Base-by-base conservation (phyloP, 2,888 invertebrate species). In the Drosophila stalkeri region DNA sequence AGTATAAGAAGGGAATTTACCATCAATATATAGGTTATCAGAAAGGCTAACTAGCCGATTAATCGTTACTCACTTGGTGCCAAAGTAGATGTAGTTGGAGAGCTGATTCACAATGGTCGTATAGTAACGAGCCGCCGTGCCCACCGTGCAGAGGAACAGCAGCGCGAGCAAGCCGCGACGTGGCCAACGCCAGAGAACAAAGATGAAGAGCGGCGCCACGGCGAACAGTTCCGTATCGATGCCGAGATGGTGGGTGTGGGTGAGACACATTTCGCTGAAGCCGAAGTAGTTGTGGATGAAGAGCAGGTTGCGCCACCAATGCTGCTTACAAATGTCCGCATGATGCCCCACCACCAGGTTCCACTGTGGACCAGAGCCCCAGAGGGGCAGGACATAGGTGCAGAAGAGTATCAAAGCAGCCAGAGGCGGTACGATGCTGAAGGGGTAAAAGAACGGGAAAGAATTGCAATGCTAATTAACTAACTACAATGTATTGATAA, bases 241-340 rank as follows among this genome's bases (percentile, higher is more conserved):
- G 41, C 96, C 96, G 57, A 96, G 86, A 86, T 96, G 96, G 91
- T 96, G 96, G 0, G 96, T 96, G 78, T 96, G 96, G 0, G 96
- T 96, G 27, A 96, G 92, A 85, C 96, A 96, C 95, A 96, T 96
- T 82, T 96, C 94, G 84, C 95, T 94, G 83, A 96, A 96, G 46
- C 96, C 96, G 86, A 95, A 96, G 88, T 96, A 96, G 90, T 96
- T 96, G 86, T 96, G 96, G 63, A 96, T 95, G 79, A 96, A 96
- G 1, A 96, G 91, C 72, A 96, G 93, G 87, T 96, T 96, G 82
- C 95, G 94, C 96, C 96, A 96, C 95, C 96, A 96, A 65, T 95
- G 94, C 82, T 94, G 93, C 90, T 96, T 95, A 91, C 96, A 96
- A 64, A 95, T 94, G 52, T 95, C 94, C 0, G 96, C 94, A 90